These are phyloP conservation scores for Agrilus biguttatus DNA, from an alignment of 2,888 invertebrate genomes.

Conservation along the genomic window DNA sequence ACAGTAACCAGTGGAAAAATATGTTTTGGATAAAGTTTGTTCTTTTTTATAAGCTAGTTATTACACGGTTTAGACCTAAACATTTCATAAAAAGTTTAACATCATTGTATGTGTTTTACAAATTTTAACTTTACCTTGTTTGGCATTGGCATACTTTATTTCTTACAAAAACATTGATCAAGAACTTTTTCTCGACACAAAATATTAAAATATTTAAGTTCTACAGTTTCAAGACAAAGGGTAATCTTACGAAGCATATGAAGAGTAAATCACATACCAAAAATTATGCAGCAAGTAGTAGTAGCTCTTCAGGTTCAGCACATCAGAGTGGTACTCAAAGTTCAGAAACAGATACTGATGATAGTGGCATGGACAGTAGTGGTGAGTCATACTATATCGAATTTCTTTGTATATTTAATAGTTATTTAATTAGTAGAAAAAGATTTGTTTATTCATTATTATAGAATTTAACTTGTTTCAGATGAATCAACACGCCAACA, in stretches of 20 bases:
- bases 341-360: slow-evolving; percentile 39
- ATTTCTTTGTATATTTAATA: not conserved
- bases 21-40: no score
- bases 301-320: slow-evolving; percentile 42
- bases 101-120: no score
- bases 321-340: slow-evolving; percentile 25
- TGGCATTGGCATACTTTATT: no score
- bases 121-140: no score
- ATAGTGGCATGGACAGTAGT: slow-evolving; percentile 52
- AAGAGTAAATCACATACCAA: slow-evolving; percentile 95
- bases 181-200: not conserved
- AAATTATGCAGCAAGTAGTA: slow-evolving; percentile 64
- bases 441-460: not conserved
- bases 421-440: slow-evolving; percentile 1
- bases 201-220: not conserved
- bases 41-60: no score
- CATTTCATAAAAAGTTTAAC: no score
- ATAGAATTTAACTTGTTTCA: slow-evolving; percentile 32
- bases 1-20: no score
- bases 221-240: slow-evolving; percentile 90
- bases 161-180: no score
- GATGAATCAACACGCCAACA: slow-evolving; percentile 57
- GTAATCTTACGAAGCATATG: slow-evolving; percentile 96
- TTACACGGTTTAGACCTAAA: no score
- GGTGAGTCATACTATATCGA: slow-evolving; percentile 33